phyloP scores from a whole-genome alignment of 2,797 vertebrate genomes.

The Galagoides demidoff region DNA sequence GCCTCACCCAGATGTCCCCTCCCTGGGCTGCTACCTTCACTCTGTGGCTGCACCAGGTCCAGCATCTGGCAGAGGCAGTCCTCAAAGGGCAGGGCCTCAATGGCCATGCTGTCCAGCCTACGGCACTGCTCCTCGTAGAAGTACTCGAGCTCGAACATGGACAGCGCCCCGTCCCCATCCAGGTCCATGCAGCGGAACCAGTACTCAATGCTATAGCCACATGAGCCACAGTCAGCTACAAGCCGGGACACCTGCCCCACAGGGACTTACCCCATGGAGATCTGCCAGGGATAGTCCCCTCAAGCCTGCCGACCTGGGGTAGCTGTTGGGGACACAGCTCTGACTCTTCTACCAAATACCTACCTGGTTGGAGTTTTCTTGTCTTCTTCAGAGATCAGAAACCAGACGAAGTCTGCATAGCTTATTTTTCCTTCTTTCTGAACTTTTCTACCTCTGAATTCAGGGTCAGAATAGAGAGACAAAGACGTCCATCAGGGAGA shows the following conservation, averaged over 20 bases:
- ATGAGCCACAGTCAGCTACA: not conserved
- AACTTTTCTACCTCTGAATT: conserved; percentile 89
- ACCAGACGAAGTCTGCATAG: conserved; percentile 98
- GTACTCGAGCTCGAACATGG: conserved; percentile 96
- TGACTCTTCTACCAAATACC: not conserved
- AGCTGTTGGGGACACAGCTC: no score
- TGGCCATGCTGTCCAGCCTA: conserved; percentile 94
- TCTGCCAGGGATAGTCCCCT: no score
- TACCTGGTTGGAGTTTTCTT: conserved; percentile 96
- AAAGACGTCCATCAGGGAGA: rapidly evolving
- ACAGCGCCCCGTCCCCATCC: conserved; percentile 95
- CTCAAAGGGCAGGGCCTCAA: conserved; percentile 96
- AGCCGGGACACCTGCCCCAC: no score
- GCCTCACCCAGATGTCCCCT: not conserved
- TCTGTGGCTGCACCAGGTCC: conserved; percentile 94
- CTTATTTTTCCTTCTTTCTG: conserved; percentile 93
- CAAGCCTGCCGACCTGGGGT: no score
- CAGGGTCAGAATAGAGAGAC: rapidly evolving
- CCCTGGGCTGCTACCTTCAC: not conserved
- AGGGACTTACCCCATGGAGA: no score
- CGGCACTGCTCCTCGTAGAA: conserved; percentile 98
- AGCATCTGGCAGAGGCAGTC: conserved; percentile 93
- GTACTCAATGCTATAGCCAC: conserved; percentile 94
- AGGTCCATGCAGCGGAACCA: conserved; percentile 99
- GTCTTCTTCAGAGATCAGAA: conserved; percentile 98